These are phyloP conservation scores for Equus quagga DNA, from an alignment of 2,113 vertebrate species.

Conservation along the genomic window DNA sequence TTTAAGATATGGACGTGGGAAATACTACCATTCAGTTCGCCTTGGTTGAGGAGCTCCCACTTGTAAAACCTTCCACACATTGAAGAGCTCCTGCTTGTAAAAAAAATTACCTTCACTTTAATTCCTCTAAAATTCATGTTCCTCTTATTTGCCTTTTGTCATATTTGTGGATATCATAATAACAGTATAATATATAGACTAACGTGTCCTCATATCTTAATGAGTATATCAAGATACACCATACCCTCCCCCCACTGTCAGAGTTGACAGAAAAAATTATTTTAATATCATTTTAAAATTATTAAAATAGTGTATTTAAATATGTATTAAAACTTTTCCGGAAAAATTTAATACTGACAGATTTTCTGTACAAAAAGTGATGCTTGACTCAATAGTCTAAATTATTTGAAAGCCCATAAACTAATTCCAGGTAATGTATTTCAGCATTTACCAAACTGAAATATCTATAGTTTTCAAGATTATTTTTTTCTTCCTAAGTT, in stretches of 20 bases:
- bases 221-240: neutral
- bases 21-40: neutral
- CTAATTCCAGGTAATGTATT: neutral
- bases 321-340: neutral
- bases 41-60: neutral
- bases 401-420: neutral
- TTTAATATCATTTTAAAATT: neutral
- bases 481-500: neutral
- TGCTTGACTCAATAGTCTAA: neutral
- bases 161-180: neutral
- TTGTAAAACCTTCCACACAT: neutral
- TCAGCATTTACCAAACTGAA: neutral
- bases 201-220: neutral
- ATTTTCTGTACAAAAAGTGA: constrained; percentile 16
- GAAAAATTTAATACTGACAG: neutral
- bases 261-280: neutral
- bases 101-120: neutral
- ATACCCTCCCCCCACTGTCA: neutral
- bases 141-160: neutral
- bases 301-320: neutral
- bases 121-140: neutral
- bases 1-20: neutral
- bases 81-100: neutral
- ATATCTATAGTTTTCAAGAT: neutral
- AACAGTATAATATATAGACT: neutral